Base-by-base conservation (phyloP, 1,140 invertebrate species). In the Chironomus tepperi region DNA sequence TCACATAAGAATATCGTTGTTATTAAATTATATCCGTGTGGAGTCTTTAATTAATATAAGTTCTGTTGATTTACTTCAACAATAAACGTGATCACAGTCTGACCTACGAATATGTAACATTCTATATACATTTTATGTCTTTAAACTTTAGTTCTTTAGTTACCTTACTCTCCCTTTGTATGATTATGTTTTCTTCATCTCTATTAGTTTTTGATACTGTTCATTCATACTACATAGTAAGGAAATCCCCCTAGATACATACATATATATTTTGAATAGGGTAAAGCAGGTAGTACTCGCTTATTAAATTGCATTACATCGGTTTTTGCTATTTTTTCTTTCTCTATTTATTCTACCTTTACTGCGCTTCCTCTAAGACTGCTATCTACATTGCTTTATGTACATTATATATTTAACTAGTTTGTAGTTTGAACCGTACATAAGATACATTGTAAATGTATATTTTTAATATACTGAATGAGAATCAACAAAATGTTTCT, bases 391-490 rank as follows among this genome's bases (percentile, higher is more conserved):
- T 34, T 15, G 47, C 47, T 57, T 57, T 57, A n/a, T 57, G 12
- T 57, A 57, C 47, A 57, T 57, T n/a, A n/a, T 57, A 15, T 57
- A 74, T 19, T 19, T 70, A 47, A 34, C 24, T 34, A 34, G 24
- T 34, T 34, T 34, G 24, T 34, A 34, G 24, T 34, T 34, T 34
- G 24, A 34, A 2, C 5, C 24, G n/a, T 73, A 15, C 21, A 74
- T 5, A 57, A 21, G 43, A 18, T 21, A 57, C 74, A 34, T 2
- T 34, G 5, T 74, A 24, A 73, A n/a, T 42, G 16, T 19, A 43
- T 75, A 72, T 75, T 75, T n/a, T 43, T 65, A 64, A 19, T 18
- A 19, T 65, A n/a, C 47, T n/a, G n/a, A n/a, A 15, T n/a, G 47
- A 57, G 47, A 57, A n/a, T 42, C 57, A 21, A 64, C 9, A 74